Conservation (phyloP, 2,797 vertebrate species). For the Cuculus canorus region DNA sequence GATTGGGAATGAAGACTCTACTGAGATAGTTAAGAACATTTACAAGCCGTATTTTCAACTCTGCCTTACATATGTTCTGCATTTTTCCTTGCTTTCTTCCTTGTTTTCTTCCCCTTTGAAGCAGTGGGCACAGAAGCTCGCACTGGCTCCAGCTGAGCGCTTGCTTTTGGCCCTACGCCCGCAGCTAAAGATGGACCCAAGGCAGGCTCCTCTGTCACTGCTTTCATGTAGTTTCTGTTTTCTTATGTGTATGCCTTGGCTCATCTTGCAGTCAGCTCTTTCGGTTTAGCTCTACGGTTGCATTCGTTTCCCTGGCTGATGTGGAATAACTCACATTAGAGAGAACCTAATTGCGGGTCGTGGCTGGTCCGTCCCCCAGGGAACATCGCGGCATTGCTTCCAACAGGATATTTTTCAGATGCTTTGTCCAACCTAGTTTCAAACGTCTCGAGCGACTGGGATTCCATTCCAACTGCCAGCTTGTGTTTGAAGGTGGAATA, state of each 20-base stretch:
- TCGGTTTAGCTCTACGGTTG: neutral
- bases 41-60: neutral
- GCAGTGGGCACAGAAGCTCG: neutral
- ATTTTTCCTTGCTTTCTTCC: neutral
- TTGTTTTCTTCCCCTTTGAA: neutral
- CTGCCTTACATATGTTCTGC: neutral
- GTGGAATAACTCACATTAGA: neutral
- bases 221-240: conserved; percentile 19
- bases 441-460: neutral
- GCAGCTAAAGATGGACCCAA: conserved; percentile 27
- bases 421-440: conserved; percentile 16
- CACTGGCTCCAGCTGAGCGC: conserved; percentile 13
- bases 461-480: neutral
- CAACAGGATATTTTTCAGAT: conserved; percentile 15
- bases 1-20: neutral
- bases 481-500: neutral
- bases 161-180: neutral
- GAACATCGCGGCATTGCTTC: neutral
- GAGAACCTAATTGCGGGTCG: neutral
- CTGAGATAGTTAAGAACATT: neutral
- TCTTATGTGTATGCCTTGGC: neutral
- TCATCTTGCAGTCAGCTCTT: neutral
- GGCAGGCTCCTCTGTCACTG: neutral
- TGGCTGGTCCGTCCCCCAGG: neutral
- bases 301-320: neutral